Percentiles rank a stretch among this genome's conserved stretches.
These are phyloP conservation scores for Cosmia pyralina DNA, from an alignment of 2,888 invertebrate species.

Conservation along the genomic window DNA sequence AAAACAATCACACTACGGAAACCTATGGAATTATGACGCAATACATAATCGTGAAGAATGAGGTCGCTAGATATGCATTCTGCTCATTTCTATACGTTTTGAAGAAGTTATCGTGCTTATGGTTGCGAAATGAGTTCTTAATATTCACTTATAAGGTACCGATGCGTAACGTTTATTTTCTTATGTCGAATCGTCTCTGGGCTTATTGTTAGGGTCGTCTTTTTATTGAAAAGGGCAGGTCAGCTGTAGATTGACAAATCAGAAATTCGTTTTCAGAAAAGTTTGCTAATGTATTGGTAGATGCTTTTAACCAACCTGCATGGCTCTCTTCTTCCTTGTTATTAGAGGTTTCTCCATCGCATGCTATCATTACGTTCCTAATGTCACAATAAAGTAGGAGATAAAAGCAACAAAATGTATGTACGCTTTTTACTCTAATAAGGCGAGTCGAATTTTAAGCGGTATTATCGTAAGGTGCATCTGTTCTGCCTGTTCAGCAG, in stretches of 20 bases:
- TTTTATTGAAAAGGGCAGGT: not conserved
- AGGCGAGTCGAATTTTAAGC: slow-evolving; percentile 26
- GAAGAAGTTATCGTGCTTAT: slow-evolving; percentile 42
- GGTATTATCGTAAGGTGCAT: slow-evolving; percentile 36
- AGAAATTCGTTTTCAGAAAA: not conserved
- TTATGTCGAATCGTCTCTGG: not conserved
- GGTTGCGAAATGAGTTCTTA: slow-evolving; percentile 37
- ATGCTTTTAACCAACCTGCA: not conserved
- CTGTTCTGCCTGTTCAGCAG: slow-evolving; percentile 50
- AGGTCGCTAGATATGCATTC: slow-evolving; percentile 50
- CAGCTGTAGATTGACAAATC: not conserved
- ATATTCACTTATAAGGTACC: slow-evolving; percentile 8
- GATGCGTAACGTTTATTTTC: not conserved
- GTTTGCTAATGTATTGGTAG: not conserved
- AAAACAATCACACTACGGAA: slow-evolving; percentile 57
- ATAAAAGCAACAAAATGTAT: not conserved
- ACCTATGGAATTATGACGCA: slow-evolving; percentile 54
- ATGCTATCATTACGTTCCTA: not conserved
- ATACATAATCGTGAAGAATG: slow-evolving; percentile 44
- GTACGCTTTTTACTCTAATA: slow-evolving; percentile 37
- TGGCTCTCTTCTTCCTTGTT: not conserved
- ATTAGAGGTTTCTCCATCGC: not conserved
- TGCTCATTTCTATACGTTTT: slow-evolving; percentile 56
- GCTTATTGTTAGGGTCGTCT: not conserved
- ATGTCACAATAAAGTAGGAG: not conserved